phyloP scores from a whole-genome alignment of 2,797 vertebrate species.

The Sarcophilus harrisii region DNA sequence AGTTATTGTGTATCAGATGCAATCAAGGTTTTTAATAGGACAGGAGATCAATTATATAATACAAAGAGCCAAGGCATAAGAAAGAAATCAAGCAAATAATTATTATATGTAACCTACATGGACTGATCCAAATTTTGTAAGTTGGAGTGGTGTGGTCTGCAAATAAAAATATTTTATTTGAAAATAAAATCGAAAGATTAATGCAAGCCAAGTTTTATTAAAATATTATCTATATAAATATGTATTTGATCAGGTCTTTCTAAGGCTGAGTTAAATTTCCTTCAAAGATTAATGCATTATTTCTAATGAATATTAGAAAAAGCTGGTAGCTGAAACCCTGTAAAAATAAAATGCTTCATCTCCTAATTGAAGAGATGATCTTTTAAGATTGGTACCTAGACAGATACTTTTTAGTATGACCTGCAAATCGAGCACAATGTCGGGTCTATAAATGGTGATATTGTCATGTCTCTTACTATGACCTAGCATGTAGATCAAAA shows the following conservation, averaged over 20 bases:
- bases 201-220: neutral
- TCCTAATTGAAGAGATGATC: neutral
- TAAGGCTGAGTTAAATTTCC: neutral
- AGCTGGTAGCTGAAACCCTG: neutral
- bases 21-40: neutral
- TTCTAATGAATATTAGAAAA: slow-evolving; percentile 5
- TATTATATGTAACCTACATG: neutral
- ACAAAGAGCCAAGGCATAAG: neutral
- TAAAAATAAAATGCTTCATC: neutral
- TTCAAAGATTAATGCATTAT: slow-evolving; percentile 1
- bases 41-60: slow-evolving; percentile 7
- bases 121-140: neutral
- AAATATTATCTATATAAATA: neutral
- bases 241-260: neutral
- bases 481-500: neutral
- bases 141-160: neutral
- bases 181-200: slow-evolving; percentile 3
- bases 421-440: neutral
- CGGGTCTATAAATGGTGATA: neutral
- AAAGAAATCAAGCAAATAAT: neutral
- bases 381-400: neutral
- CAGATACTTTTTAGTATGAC: neutral
- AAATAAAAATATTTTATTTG: slow-evolving; percentile 5
- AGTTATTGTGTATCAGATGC: neutral
- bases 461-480: neutral